Base-by-base conservation (phyloP, 2,113 vertebrate genomes). In the Eptatretus burgeri region DNA sequence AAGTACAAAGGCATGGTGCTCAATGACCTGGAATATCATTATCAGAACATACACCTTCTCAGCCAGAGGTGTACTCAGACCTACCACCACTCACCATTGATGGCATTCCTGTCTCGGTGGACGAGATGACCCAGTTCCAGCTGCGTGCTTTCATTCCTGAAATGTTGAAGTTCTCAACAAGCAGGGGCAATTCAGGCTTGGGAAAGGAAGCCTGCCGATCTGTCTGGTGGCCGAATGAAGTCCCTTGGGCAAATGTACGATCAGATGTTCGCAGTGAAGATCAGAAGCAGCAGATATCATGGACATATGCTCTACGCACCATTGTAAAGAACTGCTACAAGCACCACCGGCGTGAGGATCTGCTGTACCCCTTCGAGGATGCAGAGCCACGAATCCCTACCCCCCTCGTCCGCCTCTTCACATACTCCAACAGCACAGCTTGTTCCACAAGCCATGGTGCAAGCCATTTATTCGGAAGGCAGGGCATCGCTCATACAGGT, bases 61-160 rank as follows among this genome's bases (percentile, higher is more conserved):
- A 84, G 14, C 84, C 83, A 64, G 91, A 95, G 66, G 74, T 95
- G 66, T 82, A 81, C 72, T 94, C 91, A 0, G 91, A 98, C 70
- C 74, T 98, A 66, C 91, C 91, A 0, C 87, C 91, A 5, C 81
- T 98, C 65, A 94, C 87, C 68, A 98, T 98, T 1, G 91, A 95
- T 0, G 91, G 91, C 70, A 95, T 98, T 73, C 89, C 91, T 0
- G 91, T 98, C 62, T 98, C 91, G 1, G 91, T 98, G 76, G 91
- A 98, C 76, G 95, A 98, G 73, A 95, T 98, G 91, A 98, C 91
- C 67, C 91, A 93, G 83, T 88, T 98, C 14, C 91, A 98, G 74
- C 77, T 98, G 51, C 78, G 91, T 69, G 91, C 91, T 1, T 98
- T 98, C 75, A 98, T 98, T 74, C 91, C 91, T 1, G 91, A 98